Base-by-base conservation (phyloP, 2,888 invertebrate species). In the Epirrhoe alternata region DNA sequence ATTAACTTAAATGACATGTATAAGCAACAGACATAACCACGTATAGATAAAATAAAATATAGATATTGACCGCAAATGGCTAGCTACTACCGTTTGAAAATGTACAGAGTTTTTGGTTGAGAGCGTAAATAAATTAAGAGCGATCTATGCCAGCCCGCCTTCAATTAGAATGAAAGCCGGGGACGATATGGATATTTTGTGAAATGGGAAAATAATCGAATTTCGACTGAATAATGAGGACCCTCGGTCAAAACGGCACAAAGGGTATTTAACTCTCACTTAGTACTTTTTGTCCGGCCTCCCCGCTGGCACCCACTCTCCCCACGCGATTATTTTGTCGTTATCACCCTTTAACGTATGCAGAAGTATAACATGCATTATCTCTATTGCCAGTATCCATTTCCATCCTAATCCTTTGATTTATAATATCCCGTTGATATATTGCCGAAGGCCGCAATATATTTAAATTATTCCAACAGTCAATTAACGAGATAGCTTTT, bases 191-290 rank as follows among this genome's bases (percentile, higher is more conserved):
- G 92, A 92, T 93, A 92, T 92, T 92, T 90, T 89, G 85, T 82
- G 83, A 90, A 90, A 93, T 92, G 92, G 93, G 92, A 91, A 92
- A 89, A 92, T 93, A 93, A 92, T 93, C 93, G 89, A 93, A 92
- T 93, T 92, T 89, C 84, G 80, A 81, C 90, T 89, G 92, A 93
- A 93, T 93, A 93, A 92, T 93, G 91, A 91, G 89, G 86, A 84
- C 90, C 89, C 90, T 89, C 86, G 79, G 84, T 81, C 89, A 88
- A 86, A 87, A 83, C 79, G 80, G 79, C 88, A 92, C 92, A 93
- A 92, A 92, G 92, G 92, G 92, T 92, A 92, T 92, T 93, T 93
- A 93, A 92, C 88, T 90, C 85, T 84, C 89, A 91, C 92, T 93
- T 93, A 92, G 91, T 90, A 90, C 89, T 92, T 92, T 92, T 92